Conservation (phyloP, 2,797 vertebrate species). For the Erpetoichthys calabaricus region DNA sequence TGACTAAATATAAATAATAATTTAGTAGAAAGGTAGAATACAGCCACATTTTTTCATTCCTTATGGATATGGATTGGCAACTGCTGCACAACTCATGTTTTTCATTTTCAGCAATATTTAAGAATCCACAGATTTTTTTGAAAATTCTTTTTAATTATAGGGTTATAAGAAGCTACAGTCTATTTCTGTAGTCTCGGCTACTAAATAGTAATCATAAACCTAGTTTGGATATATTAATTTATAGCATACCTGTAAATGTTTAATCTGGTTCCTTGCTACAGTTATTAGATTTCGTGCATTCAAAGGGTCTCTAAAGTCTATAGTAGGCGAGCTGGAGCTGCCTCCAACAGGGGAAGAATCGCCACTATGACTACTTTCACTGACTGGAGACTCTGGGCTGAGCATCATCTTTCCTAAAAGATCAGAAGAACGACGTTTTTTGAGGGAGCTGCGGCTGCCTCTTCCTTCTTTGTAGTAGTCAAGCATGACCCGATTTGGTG, state of each 20-base stretch:
- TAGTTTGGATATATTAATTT: too few relatives aligned
- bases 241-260: conserved; percentile 65
- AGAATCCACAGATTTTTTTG: too few relatives aligned
- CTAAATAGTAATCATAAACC: too few relatives aligned
- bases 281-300: conserved; percentile 57
- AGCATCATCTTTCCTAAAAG: conserved; percentile 40
- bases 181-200: too few relatives aligned
- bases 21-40: too few relatives aligned
- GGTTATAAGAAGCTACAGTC: too few relatives aligned
- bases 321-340: conserved; percentile 58
- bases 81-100: too few relatives aligned
- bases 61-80: too few relatives aligned
- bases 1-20: too few relatives aligned
- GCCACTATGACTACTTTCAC: conserved; percentile 32
- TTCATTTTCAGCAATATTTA: too few relatives aligned
- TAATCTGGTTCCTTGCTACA: conserved; percentile 66
- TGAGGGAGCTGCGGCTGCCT: conserved; percentile 27
- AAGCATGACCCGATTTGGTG: conserved; percentile 62
- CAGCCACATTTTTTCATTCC: too few relatives aligned
- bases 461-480: conserved; percentile 60
- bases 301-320: conserved; percentile 61
- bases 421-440: conserved; percentile 47
- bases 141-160: too few relatives aligned
- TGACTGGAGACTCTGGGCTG: conserved; percentile 31
- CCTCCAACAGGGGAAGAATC: conserved; percentile 33